Base-by-base conservation (phyloP, 1,140 invertebrate species). In the Cepaea nemoralis region DNA sequence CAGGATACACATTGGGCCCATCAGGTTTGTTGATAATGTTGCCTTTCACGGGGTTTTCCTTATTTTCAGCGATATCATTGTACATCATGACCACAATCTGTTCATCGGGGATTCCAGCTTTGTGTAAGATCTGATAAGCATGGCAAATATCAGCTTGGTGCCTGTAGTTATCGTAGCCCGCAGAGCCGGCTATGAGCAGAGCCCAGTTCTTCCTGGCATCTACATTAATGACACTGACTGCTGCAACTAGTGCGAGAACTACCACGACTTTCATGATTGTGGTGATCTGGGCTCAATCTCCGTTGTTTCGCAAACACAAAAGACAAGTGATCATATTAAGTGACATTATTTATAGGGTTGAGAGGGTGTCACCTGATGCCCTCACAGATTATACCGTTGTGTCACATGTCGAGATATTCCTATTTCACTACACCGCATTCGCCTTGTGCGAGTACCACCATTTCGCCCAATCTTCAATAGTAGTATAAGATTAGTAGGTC, bases 81-180 rank as follows among this genome's bases (percentile, higher is more conserved):
- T 93, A 94, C 93, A 94, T 94, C 93, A 94, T 93, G 14, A 93
- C 93, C 63, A 94, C 92, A 80, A 94, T 94, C 73, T 92, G 90
- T 82, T 94, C 93, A 78, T 92, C 91, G n/a, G 93, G 92, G 77
- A 94, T 91, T 59, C 94, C 94, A 90, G 94, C 92, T 37, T 86
- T 87, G 35, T 90, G 87, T 31, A 94, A 80, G 71, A 94, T 90
- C 80, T 94, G 94, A 85, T 94, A 94, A 22, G 94, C 93, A 89
- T 94, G 94, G 81, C 92, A 94, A 39, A 94, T 87, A 90, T 94
- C 94, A 39, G 94, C 93, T 92, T 94, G 93, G 90, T 94, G 94
- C 80, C 94, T 87, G 87, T 94, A 94, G 86, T 94, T 94, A 74
- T 88, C 90, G 83, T 89, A 94, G 27, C 88, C 90, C 87, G 92